A percentile compares a stretch with the other conserved stretches of the same genome.
Conservation (phyloP, 2,888 invertebrate genomes). For the Apamea epomidion region DNA sequence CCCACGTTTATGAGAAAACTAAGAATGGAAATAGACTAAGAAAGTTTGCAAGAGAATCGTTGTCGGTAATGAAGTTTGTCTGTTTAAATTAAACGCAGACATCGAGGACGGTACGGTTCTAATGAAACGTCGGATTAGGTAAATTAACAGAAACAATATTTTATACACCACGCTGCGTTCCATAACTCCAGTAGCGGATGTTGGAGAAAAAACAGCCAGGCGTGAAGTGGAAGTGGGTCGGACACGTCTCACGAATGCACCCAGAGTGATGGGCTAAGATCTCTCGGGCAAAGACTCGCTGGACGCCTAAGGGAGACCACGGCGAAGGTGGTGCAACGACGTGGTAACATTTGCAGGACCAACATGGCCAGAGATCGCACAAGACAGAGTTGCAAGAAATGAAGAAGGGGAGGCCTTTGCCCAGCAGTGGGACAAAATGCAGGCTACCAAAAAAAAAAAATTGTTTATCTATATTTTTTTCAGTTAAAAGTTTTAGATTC, state of each 20-base stretch:
- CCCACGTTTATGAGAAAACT: slow-evolving; percentile 83
- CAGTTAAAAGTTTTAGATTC: not conserved
- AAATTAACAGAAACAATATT: not conserved
- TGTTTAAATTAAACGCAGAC: slow-evolving; percentile 80
- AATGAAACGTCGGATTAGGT: slow-evolving; percentile 34
- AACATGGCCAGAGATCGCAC: too few species aligned
- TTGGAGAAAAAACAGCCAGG: not conserved
- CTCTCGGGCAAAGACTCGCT: not conserved
- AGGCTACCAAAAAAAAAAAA: too few species aligned
- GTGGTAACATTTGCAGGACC: too few species aligned
- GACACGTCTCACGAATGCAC: too few species aligned
- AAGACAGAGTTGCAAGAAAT: too few species aligned
- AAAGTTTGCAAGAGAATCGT: slow-evolving; percentile 79
- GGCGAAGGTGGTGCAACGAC: too few species aligned
- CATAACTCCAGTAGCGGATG: not conserved
- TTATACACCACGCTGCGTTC: not conserved
- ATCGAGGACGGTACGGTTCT: slow-evolving; percentile 66
- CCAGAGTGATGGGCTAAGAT: too few species aligned
- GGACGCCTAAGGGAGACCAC: not conserved
- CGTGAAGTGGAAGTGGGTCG: not conserved
- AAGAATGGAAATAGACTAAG: slow-evolving; percentile 84
- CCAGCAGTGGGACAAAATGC: too few species aligned
- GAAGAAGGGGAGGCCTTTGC: too few species aligned
- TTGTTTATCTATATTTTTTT: not conserved
- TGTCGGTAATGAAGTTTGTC: slow-evolving; percentile 80